Percentiles rank a stretch among this genome's conserved stretches.
phyloP scores from a whole-genome alignment of 2,888 invertebrate genomes.

The Andrena camellia region DNA sequence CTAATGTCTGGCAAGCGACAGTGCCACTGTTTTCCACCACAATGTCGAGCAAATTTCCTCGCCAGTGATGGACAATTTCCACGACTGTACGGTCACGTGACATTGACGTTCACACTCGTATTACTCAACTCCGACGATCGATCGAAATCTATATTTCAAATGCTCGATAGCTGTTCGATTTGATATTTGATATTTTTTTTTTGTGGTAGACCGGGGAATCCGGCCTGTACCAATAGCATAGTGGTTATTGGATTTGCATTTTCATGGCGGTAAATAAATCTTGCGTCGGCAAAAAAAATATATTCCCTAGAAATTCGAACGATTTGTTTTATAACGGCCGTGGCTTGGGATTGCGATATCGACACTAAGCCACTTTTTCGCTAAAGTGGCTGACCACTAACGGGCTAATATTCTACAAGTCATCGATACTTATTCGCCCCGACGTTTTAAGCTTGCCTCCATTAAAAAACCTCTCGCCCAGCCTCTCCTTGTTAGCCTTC shows the following conservation, averaged over 20 bases:
- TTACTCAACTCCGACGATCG: background rate
- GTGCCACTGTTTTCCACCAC: slow-evolving; percentile 16
- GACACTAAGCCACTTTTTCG: too few species aligned
- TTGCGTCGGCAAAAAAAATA: background rate
- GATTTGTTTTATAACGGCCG: background rate
- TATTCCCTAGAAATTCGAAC: background rate
- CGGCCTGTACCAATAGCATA: background rate
- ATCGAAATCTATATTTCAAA: background rate
- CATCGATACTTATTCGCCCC: too few species aligned
- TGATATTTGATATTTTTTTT: slow-evolving; percentile 1
- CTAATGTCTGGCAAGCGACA: slow-evolving; percentile 48
- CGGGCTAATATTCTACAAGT: too few species aligned
- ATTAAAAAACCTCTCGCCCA: too few species aligned
- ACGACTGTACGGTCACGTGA: slow-evolving; percentile 1
- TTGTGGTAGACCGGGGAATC: background rate
- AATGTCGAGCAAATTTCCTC: slow-evolving; percentile 11
- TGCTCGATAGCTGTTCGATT: background rate
- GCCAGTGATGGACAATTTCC: slow-evolving; percentile 9
- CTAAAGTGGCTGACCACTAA: too few species aligned
- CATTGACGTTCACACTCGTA: background rate
- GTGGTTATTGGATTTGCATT: slow-evolving; percentile 19
- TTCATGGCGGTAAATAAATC: slow-evolving; percentile 8
- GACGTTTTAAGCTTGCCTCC: too few species aligned
- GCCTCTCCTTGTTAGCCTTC: too few species aligned
- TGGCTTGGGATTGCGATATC: background rate